These are phyloP conservation scores for Peribatodes rhomboidaria DNA, from an alignment of 2,888 invertebrate genomes.

Conservation along the genomic window DNA sequence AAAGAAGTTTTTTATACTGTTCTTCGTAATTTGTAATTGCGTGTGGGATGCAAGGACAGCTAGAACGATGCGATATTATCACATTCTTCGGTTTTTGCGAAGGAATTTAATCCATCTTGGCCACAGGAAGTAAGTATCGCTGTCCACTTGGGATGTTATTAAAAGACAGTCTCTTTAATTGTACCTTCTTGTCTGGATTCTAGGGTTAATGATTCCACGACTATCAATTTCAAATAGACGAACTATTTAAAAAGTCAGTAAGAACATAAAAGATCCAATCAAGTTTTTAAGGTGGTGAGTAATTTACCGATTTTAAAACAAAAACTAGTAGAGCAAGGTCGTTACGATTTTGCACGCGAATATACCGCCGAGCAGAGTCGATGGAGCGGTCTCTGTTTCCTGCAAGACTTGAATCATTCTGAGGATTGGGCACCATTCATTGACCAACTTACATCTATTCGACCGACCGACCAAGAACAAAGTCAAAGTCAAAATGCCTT, in stretches of 20 bases:
- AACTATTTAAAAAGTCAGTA: background rate
- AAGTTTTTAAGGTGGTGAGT: background rate
- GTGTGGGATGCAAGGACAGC: conserved; percentile 2
- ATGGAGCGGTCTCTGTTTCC: background rate
- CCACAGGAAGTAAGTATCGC: too few species aligned
- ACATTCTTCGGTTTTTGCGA: background rate
- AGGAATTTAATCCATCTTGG: background rate
- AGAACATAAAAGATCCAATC: conserved; percentile 2
- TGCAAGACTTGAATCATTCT: too few species aligned
- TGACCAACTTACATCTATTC: too few species aligned
- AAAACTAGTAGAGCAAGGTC: conserved; percentile 13
- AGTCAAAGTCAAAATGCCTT: too few species aligned
- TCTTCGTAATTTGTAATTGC: conserved; percentile 22
- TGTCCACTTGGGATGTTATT: too few species aligned
- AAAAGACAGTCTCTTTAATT: too few species aligned
- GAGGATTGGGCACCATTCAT: too few species aligned
- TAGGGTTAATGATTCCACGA: too few species aligned
- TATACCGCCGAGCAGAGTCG: background rate
- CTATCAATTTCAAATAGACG: too few species aligned
- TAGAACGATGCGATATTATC: background rate
- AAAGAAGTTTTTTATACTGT: conserved; percentile 24
- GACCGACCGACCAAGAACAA: too few species aligned
- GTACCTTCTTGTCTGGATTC: too few species aligned
- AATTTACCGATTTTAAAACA: background rate
- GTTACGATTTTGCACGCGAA: conserved; percentile 5